A percentile compares a stretch with the other conserved stretches of the same genome.
Evolutionary conservation across 2,797 vertebrate species (phyloP).

Genomic region (Vireo griseus): DNA sequence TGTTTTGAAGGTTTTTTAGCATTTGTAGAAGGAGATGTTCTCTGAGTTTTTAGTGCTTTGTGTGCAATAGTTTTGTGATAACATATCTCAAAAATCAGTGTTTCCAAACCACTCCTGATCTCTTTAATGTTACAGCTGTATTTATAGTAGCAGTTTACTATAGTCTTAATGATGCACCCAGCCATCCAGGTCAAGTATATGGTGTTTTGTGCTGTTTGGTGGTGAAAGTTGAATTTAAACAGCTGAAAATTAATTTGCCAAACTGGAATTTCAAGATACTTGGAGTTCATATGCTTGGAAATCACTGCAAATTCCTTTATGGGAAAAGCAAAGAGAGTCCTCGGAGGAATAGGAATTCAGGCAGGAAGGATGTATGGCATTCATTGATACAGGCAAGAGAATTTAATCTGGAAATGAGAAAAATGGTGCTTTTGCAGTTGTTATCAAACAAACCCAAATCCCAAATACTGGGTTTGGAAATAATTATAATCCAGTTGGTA

Average conservation of each 20-base stretch:
- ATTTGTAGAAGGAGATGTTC: not conserved
- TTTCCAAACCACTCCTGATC: not conserved
- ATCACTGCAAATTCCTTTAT: not conserved
- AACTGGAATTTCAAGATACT: not conserved
- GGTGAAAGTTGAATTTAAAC: not conserved
- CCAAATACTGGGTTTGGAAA: not conserved
- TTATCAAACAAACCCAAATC: not conserved
- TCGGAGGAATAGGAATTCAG: not conserved
- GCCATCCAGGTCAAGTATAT: not conserved
- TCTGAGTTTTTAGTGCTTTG: not conserved
- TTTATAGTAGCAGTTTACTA: not conserved
- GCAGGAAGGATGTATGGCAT: not conserved
- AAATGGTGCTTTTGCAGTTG: not conserved
- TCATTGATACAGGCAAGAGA: not conserved
- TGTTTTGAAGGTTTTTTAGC: rapidly evolving
- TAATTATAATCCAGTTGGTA: not conserved
- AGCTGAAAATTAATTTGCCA: not conserved
- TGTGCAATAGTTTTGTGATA: not conserved
- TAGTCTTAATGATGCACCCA: not conserved
- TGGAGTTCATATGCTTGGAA: not conserved
- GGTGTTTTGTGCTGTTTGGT: not conserved
- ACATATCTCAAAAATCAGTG: not conserved
- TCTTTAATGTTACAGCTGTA: not conserved
- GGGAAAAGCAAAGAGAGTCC: not conserved
- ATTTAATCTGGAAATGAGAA: not conserved